phyloP scores from a whole-genome alignment of 1,140 invertebrate genomes.

The Lamellibrachia luymesi region DNA sequence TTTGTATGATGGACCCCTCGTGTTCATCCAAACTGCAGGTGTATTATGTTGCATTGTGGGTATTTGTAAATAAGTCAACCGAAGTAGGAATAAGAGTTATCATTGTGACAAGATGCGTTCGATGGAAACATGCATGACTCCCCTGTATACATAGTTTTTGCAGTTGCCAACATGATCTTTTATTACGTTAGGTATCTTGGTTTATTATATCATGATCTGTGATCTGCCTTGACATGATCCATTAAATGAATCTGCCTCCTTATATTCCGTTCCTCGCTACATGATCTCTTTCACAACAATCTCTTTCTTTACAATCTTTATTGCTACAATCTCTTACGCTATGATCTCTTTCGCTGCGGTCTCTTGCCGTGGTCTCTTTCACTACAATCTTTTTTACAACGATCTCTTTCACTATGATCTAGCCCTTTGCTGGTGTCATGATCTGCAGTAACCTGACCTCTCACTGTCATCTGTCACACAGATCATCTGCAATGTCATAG shows the following conservation, averaged over 20 bases:
- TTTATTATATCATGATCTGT: no score
- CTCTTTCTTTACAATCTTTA: neutral
- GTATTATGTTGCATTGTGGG: neutral
- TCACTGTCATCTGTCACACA: neutral
- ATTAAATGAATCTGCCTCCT: no score
- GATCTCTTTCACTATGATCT: slow-evolving; percentile 4
- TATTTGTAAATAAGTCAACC: neutral
- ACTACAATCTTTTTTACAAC: neutral
- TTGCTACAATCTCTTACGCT: neutral
- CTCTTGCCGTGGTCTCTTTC: neutral
- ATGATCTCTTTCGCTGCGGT: neutral
- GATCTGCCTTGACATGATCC: no score
- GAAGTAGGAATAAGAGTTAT: neutral
- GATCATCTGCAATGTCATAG: neutral
- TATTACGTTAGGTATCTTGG: no score
- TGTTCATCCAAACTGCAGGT: neutral
- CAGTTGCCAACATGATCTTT: no score
- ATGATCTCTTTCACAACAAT: neutral
- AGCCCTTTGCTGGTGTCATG: neutral
- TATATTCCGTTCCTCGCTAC: neutral
- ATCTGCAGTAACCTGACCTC: neutral
- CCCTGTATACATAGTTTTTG: no score
- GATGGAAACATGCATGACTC: neutral
- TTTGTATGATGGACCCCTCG: neutral
- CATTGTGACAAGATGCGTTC: neutral